A percentile compares a stretch with the other conserved stretches of the same genome.
Evolutionary conservation across 2,113 vertebrate species (phyloP).

Genomic region (Gymnocephalus cernua): DNA sequence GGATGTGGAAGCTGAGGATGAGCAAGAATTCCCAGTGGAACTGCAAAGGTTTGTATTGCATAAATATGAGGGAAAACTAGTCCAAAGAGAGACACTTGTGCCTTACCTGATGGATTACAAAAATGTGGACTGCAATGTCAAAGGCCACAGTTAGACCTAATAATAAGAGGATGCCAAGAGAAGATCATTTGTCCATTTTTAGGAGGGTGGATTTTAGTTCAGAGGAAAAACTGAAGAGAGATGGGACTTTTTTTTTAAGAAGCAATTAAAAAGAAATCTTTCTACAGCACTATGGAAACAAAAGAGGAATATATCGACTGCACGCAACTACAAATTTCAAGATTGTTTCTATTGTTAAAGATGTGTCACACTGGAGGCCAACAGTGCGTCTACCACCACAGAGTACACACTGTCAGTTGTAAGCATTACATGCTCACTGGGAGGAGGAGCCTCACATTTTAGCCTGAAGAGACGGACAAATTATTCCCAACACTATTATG

Average conservation of each 20-base stretch:
- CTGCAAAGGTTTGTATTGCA: background rate
- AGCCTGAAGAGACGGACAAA: conserved; percentile 32
- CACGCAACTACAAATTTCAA: conserved; percentile 2
- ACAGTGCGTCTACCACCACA: conserved; percentile 28
- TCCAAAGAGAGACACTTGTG: conserved; percentile 9
- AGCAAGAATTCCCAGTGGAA: conserved; percentile 19
- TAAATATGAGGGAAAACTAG: conserved; percentile 20
- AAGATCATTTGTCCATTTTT: conserved; percentile 26
- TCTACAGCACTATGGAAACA: background rate
- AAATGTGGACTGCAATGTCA: conserved; percentile 4
- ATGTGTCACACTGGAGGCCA: conserved; percentile 38
- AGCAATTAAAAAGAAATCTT: background rate
- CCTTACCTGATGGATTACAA: background rate
- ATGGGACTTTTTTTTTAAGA: background rate
- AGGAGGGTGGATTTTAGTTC: conserved; percentile 1
- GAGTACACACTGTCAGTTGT: conserved; percentile 54
- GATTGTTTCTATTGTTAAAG: conserved; percentile 29
- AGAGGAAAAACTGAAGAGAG: conserved; percentile 9
- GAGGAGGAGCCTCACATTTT: conserved; percentile 5
- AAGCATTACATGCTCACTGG: conserved; percentile 28
- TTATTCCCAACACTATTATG: background rate
- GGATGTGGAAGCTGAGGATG: conserved; percentile 25
- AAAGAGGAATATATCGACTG: background rate
- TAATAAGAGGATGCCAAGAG: background rate
- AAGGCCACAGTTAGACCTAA: background rate